These are phyloP conservation scores for Siphamia tubifer DNA, from an alignment of 2,113 vertebrate species.

Conservation along the genomic window DNA sequence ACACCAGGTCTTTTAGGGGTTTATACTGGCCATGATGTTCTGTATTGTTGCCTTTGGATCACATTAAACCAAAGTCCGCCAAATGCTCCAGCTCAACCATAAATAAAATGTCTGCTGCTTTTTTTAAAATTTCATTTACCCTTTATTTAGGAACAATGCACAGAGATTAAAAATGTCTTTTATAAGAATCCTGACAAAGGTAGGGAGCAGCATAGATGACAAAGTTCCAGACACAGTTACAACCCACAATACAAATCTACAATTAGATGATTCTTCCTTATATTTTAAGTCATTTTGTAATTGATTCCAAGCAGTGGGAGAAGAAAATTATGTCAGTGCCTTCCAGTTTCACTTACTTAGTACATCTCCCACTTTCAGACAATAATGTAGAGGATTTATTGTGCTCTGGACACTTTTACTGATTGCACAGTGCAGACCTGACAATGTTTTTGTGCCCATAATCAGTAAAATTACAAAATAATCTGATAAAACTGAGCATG, in stretches of 20 bases:
- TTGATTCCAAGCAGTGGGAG: no score
- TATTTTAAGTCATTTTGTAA: no score
- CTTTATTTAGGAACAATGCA: no score
- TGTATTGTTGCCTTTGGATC: neutral
- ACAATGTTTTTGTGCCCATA: neutral
- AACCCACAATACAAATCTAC: no score
- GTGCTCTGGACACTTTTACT: neutral
- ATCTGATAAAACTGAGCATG: neutral
- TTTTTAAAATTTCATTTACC: no score
- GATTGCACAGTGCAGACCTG: neutral
- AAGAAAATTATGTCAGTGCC: slow-evolving; percentile 10
- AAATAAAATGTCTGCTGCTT: slow-evolving; percentile 9
- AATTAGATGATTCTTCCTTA: no score
- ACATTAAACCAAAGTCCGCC: slow-evolving; percentile 2
- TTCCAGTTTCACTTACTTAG: slow-evolving; percentile 6
- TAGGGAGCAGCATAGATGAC: no score
- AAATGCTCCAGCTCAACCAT: slow-evolving; percentile 3
- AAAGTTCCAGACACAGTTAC: no score
- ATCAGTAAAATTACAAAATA: neutral
- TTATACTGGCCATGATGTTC: neutral
- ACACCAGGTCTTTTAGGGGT: no score
- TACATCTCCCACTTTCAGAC: neutral
- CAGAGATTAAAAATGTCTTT: no score
- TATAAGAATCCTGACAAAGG: no score
- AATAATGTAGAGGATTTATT: neutral